Conservation (phyloP, 1,140 invertebrate genomes). For the Akabosia matsudoensis region DNA sequence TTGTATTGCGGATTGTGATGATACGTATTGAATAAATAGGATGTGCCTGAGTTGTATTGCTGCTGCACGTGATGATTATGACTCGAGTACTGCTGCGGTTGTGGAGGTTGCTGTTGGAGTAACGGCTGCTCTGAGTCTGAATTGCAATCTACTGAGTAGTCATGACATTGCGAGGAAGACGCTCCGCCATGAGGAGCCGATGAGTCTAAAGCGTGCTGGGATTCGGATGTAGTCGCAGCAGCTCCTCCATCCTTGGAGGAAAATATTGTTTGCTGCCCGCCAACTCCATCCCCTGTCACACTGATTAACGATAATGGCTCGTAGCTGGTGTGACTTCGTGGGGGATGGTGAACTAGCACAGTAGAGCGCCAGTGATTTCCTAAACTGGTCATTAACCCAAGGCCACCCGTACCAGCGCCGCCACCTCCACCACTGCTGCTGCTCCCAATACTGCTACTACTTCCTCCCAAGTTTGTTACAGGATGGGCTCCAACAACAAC, state of each 20-base stretch:
- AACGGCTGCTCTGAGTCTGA: slow-evolving; percentile 3
- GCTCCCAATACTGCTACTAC: slow-evolving; percentile 15
- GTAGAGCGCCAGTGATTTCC: slow-evolving; percentile 40
- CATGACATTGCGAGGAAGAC: neutral
- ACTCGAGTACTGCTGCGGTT: slow-evolving; percentile 25
- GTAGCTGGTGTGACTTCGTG: slow-evolving; percentile 12
- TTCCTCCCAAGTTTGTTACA: neutral
- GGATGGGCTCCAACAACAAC: no score
- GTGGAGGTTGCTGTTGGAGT: slow-evolving; percentile 5
- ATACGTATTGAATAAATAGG: slow-evolving; percentile 2
- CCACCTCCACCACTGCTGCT: neutral
- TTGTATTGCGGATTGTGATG: slow-evolving; percentile 19
- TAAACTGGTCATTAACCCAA: slow-evolving; percentile 10
- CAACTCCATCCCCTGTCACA: neutral
- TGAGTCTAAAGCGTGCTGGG: neutral
- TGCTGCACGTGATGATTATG: neutral
- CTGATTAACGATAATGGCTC: slow-evolving; percentile 28
- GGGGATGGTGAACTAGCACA: slow-evolving; percentile 39
- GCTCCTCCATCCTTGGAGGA: neutral
- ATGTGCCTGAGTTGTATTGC: neutral
- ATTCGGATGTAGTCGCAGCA: neutral
- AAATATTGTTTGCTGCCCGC: slow-evolving; percentile 10
- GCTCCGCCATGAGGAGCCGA: neutral
- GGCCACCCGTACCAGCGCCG: neutral
- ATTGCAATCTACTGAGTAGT: slow-evolving; percentile 9